A percentile compares a stretch with the other conserved stretches of the same genome.
Conservation (phyloP, 2,113 vertebrate species). For the Podiceps cristatus region DNA sequence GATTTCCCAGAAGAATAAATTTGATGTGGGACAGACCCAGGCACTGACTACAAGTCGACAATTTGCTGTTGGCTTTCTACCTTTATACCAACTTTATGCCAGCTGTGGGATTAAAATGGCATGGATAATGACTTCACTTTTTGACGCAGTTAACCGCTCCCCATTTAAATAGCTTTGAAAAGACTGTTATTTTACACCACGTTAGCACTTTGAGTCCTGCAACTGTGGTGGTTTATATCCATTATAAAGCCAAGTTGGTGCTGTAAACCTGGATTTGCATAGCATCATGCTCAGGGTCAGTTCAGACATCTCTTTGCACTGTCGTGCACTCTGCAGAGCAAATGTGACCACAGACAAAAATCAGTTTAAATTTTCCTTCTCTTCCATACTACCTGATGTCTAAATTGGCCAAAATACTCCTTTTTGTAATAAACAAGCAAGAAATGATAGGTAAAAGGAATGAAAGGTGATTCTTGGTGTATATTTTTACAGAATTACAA, state of each 20-base stretch:
- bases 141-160: neutral
- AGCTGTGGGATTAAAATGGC: neutral
- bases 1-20: neutral
- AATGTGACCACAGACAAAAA: neutral
- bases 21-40: neutral
- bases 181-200: neutral
- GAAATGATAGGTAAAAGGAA: neutral
- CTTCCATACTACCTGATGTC: neutral
- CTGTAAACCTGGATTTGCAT: neutral
- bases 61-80: neutral
- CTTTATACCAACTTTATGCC: neutral
- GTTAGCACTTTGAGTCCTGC: neutral
- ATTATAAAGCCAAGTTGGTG: neutral
- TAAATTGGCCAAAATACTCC: rapidly evolving
- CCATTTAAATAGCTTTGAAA: neutral
- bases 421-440: neutral
- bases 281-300: neutral
- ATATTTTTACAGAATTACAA: neutral
- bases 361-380: neutral
- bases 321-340: neutral
- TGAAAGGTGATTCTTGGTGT: neutral
- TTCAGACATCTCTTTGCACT: neutral
- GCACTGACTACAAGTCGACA: neutral
- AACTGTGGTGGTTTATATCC: neutral
- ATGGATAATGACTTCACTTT: neutral